A percentile compares a stretch with the other conserved stretches of the same genome.
phyloP scores from a whole-genome alignment of 1,140 invertebrate genomes.

The Hormaphis cornu region DNA sequence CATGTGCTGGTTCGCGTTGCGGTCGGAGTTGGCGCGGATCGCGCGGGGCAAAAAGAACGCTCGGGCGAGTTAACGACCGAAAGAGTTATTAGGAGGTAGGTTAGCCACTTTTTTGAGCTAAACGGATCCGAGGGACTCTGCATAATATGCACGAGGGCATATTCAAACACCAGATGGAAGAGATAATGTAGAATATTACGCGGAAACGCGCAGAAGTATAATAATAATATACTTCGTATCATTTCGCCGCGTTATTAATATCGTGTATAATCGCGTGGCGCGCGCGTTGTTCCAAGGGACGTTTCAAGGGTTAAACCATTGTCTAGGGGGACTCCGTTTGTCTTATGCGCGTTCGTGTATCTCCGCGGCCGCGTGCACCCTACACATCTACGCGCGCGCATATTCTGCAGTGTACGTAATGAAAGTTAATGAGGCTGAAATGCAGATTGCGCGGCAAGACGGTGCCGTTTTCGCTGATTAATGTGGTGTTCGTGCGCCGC shows the following conservation, averaged over 20 bases:
- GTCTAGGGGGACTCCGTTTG: conserved; percentile 27
- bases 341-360: conserved; percentile 3
- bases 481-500: neutral
- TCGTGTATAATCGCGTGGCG: neutral
- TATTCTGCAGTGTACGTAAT: conserved; percentile 1
- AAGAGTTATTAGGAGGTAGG: too few relatives aligned
- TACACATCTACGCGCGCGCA: neutral
- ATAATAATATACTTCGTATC: conserved; percentile 27
- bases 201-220: conserved; percentile 29
- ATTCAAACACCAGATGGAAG: conserved; percentile 33
- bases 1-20: neutral
- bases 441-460: conserved; percentile 29
- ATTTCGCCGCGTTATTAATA: too few relatives aligned
- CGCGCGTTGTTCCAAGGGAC: conserved; percentile 25
- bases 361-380: neutral
- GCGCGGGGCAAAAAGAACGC: conserved; percentile 15
- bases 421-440: conserved; percentile 32
- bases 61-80: conserved; percentile 25
- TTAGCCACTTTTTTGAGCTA: too few relatives aligned
- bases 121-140: too few relatives aligned
- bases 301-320: conserved; percentile 32
- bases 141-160: too few relatives aligned
- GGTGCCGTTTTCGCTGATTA: conserved; percentile 32
- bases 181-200: conserved; percentile 32
- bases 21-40: neutral